These are phyloP conservation scores for Camponotus floridanus DNA, from an alignment of 1,140 invertebrate species.

Conservation along the genomic window DNA sequence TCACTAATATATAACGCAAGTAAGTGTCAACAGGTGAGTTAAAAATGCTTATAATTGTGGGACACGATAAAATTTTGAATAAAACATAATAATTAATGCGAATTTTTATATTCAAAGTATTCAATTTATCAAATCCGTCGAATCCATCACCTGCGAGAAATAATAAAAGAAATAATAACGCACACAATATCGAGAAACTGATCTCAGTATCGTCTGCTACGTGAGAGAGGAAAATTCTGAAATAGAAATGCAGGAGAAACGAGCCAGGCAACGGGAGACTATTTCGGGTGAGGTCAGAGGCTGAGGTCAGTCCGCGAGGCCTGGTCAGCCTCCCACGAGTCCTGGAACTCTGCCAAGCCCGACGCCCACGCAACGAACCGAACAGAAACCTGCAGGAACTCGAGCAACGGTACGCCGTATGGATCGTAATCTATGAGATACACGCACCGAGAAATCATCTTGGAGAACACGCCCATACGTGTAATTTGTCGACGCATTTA, in stretches of 20 bases:
- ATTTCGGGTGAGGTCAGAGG: conserved; percentile 87
- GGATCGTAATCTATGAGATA: conserved; percentile 72
- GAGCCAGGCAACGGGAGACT: conserved; percentile 78
- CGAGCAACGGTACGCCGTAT: conserved; percentile 67
- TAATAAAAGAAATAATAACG: conserved; percentile 4
- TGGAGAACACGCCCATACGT: conserved; percentile 37
- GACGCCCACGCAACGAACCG: conserved; percentile 80
- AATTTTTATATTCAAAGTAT: background rate
- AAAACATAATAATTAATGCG: background rate
- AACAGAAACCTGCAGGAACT: conserved; percentile 73
- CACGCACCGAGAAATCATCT: conserved; percentile 67
- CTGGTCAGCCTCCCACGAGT: conserved; percentile 86
- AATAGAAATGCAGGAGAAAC: conserved; percentile 77
- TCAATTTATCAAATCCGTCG: background rate
- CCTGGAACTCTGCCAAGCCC: conserved; percentile 83
- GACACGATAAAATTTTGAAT: background rate
- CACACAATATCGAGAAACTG: background rate
- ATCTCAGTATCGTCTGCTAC: conserved; percentile 21
- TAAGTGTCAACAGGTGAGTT: no score
- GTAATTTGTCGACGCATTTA: conserved; percentile 66
- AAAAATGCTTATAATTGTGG: background rate
- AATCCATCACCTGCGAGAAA: background rate
- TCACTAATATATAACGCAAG: background rate
- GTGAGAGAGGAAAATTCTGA: conserved; percentile 72
- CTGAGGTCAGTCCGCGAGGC: conserved; percentile 85